phyloP scores from a whole-genome alignment of 2,888 invertebrate species.

The Acleris holmiana region DNA sequence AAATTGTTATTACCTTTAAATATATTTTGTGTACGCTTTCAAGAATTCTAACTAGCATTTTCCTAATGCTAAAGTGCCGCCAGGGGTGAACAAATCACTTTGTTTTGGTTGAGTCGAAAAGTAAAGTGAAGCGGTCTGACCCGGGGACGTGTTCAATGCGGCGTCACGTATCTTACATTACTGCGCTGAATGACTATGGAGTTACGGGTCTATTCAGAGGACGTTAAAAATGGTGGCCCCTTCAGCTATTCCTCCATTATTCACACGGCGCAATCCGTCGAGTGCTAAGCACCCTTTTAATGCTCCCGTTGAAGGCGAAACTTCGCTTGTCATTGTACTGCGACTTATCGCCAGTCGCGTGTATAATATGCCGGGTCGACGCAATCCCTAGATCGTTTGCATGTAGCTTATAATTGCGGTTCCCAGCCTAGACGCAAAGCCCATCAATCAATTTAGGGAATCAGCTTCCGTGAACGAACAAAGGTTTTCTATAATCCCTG shows the following conservation, averaged over 20 bases:
- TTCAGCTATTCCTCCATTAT: constrained; percentile 71
- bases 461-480: constrained; percentile 27
- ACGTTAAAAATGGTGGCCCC: constrained; percentile 63
- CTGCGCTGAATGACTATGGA: constrained; percentile 63
- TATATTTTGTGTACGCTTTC: neutral
- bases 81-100: constrained; percentile 31
- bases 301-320: constrained; percentile 38
- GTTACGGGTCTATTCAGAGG: constrained; percentile 69
- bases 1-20: no score
- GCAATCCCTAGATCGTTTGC: constrained; percentile 6
- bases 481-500: constrained; percentile 31
- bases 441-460: constrained; percentile 34
- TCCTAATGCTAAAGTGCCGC: constrained; percentile 11
- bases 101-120: constrained; percentile 46
- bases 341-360: constrained; percentile 54
- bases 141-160: constrained; percentile 51
- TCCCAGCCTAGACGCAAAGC: constrained; percentile 5
- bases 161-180: constrained; percentile 64
- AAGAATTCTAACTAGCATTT: neutral
- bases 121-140: constrained; percentile 51
- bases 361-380: constrained; percentile 33
- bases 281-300: constrained; percentile 42
- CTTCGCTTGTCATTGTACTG: constrained; percentile 58
- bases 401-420: constrained; percentile 12
- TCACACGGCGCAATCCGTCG: constrained; percentile 53